These are phyloP conservation scores for Epinephelus coioides DNA, from an alignment of 2,797 vertebrate species.

Conservation along the genomic window DNA sequence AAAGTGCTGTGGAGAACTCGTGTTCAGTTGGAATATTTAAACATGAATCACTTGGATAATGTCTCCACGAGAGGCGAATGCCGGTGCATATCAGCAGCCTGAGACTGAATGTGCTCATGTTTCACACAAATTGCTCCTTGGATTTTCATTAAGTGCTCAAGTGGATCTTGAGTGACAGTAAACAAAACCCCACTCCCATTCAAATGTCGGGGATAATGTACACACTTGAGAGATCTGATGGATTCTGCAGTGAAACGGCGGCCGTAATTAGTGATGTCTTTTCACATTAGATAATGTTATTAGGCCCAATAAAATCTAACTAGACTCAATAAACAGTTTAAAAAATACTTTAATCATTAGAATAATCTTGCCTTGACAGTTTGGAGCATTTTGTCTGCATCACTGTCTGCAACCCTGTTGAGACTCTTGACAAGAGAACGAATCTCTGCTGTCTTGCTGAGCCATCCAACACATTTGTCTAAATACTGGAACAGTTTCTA, in stretches of 20 bases:
- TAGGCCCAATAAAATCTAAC: constrained; percentile 32
- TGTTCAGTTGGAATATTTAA: constrained; percentile 53
- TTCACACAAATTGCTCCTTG: constrained; percentile 65
- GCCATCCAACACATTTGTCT: constrained; percentile 20
- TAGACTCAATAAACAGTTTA: constrained; percentile 13
- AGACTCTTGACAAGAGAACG: constrained; percentile 17
- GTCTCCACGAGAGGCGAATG: constrained; percentile 42
- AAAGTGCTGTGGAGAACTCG: constrained; percentile 53
- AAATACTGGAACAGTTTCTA: constrained; percentile 26
- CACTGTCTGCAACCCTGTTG: constrained; percentile 13
- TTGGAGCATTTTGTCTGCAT: constrained; percentile 27
- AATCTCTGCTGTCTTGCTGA: constrained; percentile 22
- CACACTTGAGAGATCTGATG: constrained; percentile 36
- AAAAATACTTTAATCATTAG: constrained; percentile 13
- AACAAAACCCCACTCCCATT: constrained; percentile 66
- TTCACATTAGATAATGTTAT: constrained; percentile 35
- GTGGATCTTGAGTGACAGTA: constrained; percentile 67
- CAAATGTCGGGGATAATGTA: constrained; percentile 62
- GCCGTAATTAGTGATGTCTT: constrained; percentile 39
- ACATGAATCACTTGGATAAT: constrained; percentile 45
- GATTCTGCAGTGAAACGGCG: constrained; percentile 27
- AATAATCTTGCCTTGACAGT: constrained; percentile 21
- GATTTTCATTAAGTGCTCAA: constrained; percentile 68
- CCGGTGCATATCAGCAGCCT: constrained; percentile 45
- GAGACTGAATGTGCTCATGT: constrained; percentile 55